Evolutionary conservation across 2,113 vertebrate species (phyloP).

Genomic region (Tringa solitaria): DNA sequence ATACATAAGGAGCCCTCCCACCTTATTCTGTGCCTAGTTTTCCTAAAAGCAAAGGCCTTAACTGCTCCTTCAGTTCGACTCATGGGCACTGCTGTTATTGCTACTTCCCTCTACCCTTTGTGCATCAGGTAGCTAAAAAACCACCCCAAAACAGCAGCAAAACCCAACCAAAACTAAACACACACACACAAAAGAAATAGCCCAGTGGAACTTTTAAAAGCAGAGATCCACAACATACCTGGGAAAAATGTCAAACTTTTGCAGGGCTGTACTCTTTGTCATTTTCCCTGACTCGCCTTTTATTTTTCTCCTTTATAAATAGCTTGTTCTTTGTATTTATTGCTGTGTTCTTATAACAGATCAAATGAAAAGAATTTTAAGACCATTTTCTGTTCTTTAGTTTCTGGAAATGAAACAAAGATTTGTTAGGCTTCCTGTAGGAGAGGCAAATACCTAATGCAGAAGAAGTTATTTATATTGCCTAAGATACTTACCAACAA

Average conservation of each 20-base stretch:
- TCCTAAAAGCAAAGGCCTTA: neutral
- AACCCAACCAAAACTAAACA: neutral
- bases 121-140: neutral
- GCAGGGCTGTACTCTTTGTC: neutral
- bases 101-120: neutral
- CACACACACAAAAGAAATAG: neutral
- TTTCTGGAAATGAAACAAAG: slow-evolving; percentile 13
- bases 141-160: neutral
- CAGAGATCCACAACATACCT: neutral
- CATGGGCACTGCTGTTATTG: neutral
- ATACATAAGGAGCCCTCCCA: neutral
- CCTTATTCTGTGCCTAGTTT: neutral
- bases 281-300: neutral
- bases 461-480: neutral
- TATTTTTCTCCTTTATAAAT: neutral
- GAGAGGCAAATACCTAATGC: neutral
- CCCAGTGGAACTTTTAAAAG: neutral
- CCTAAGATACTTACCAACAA: neutral
- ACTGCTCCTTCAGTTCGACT: neutral
- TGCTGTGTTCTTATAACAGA: neutral
- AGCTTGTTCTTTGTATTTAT: neutral
- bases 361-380: neutral
- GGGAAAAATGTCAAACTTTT: neutral
- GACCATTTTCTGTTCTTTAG: neutral
- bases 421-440: neutral